A percentile compares a stretch with the other conserved stretches of the same genome.
phyloP scores from a whole-genome alignment of 2,113 vertebrate genomes.

The Geococcyx californianus region DNA sequence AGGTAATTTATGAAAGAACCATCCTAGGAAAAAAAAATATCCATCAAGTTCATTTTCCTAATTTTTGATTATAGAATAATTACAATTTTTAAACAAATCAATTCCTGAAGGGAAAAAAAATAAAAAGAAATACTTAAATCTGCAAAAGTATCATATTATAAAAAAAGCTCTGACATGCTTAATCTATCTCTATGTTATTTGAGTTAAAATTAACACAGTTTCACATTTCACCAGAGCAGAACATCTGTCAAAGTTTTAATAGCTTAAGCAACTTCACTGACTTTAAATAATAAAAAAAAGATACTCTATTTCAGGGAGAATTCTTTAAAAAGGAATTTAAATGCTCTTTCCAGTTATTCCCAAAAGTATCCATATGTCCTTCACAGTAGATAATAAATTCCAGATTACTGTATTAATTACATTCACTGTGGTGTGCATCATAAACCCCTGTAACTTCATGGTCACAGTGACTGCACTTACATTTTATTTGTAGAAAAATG shows the following conservation, averaged over 20 bases:
- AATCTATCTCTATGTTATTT: neutral
- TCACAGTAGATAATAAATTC: neutral
- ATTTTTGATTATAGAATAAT: neutral
- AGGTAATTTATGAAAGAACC: neutral
- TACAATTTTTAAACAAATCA: neutral
- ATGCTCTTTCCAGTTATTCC: neutral
- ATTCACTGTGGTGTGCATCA: neutral
- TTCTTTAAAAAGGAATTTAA: neutral
- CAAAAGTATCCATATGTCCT: neutral
- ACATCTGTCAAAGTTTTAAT: constrained; percentile 24
- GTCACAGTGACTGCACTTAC: neutral
- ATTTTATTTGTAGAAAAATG: neutral
- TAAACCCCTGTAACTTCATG: neutral
- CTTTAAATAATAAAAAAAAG: neutral
- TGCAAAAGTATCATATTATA: neutral
- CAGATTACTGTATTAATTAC: neutral
- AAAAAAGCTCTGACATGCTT: neutral
- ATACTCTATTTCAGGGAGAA: neutral
- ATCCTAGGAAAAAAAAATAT: neutral
- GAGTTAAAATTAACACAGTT: neutral
- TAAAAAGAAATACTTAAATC: neutral
- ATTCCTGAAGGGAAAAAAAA: neutral
- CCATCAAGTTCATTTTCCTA: neutral
- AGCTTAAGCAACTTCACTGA: neutral
- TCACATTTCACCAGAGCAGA: neutral